A percentile compares a stretch with the other conserved stretches of the same genome.
Evolutionary conservation across 2,797 vertebrate genomes (phyloP).

Genomic region (Gymnothorax reevesii): DNA sequence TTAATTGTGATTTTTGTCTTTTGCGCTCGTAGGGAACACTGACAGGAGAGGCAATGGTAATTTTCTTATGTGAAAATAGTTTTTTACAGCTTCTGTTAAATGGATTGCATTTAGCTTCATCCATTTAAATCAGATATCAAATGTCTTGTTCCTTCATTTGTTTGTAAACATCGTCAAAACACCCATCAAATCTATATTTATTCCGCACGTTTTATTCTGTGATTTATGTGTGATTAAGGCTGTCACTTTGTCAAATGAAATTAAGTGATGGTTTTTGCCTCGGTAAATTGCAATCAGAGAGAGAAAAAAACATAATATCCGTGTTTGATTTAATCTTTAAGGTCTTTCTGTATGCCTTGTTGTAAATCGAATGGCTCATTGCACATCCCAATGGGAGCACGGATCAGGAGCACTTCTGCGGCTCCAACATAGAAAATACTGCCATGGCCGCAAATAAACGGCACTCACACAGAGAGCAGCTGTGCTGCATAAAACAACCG

Average conservation of each 20-base stretch:
- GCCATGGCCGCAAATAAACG: not conserved
- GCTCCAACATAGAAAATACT: not conserved
- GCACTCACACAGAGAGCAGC: slow-evolving; percentile 13
- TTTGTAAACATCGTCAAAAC: not conserved
- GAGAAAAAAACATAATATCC: not conserved
- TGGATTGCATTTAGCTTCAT: not conserved
- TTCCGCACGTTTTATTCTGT: not conserved
- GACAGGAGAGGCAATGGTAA: not conserved
- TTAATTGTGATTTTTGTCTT: not conserved
- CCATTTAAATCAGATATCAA: not conserved
- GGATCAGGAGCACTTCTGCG: not conserved
- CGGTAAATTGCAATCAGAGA: not conserved
- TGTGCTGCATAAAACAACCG: not conserved
- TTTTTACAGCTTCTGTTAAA: not conserved
- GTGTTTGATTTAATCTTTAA: not conserved
- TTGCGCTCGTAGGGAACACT: not conserved
- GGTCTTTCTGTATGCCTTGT: not conserved
- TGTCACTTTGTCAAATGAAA: not conserved
- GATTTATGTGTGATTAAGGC: not conserved
- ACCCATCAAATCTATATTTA: not conserved
- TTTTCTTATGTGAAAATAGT: not conserved
- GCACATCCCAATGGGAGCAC: not conserved
- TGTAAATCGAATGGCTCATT: not conserved
- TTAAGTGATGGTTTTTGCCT: not conserved
- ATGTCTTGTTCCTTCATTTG: not conserved